Conservation (phyloP, 2,888 invertebrate genomes). For the Pasiphila rectangulata region DNA sequence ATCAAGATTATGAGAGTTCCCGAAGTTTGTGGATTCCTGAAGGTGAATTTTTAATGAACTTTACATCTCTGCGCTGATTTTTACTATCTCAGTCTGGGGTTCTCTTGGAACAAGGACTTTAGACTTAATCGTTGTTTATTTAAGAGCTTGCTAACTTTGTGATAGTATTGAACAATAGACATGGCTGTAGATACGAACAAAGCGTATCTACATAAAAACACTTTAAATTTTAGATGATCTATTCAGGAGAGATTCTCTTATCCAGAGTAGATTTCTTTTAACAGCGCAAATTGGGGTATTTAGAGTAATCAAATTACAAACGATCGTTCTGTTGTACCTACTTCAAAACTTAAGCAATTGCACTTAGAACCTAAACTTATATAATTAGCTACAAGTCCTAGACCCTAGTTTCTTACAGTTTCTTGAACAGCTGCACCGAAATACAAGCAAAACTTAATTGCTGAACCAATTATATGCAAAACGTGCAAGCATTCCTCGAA, state of each 20-base stretch:
- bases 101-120: conserved; percentile 24
- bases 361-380: conserved; percentile 11
- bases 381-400: conserved; percentile 11
- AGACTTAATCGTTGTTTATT: conserved; percentile 13
- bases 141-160: conserved; percentile 10
- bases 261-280: too few relatives aligned
- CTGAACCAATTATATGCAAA: conserved; percentile 28
- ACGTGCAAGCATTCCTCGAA: conserved; percentile 19
- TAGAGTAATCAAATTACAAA: too few relatives aligned
- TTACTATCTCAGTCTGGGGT: conserved; percentile 27
- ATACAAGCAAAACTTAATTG: conserved; percentile 26
- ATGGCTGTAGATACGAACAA: neutral
- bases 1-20: conserved; percentile 35
- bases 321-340: too few relatives aligned
- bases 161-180: neutral
- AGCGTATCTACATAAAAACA: too few relatives aligned
- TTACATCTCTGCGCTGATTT: conserved; percentile 27
- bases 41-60: conserved; percentile 36
- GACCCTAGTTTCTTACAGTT: conserved; percentile 11
- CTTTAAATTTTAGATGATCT: too few relatives aligned
- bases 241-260: too few relatives aligned
- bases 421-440: conserved; percentile 27
- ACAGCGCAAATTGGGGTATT: too few relatives aligned
- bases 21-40: conserved; percentile 31
- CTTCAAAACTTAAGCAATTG: too few relatives aligned